These are phyloP conservation scores for Rhinichthys osculus DNA, from an alignment of 2,797 vertebrate species.

Conservation along the genomic window DNA sequence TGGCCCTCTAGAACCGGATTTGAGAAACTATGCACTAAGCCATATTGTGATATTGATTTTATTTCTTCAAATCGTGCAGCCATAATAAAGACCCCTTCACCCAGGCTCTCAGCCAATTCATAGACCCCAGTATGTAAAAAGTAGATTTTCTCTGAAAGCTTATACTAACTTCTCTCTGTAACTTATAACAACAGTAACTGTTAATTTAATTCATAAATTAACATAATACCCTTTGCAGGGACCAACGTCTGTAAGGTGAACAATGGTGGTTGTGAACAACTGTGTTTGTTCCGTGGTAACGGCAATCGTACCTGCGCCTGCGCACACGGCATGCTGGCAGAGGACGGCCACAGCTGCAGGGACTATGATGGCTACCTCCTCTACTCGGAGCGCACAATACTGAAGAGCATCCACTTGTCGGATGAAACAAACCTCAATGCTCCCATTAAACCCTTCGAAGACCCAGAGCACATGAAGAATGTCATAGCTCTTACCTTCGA, in stretches of 20 bases:
- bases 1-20: no score
- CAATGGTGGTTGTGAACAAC: slow-evolving; percentile 93
- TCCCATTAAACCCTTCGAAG: slow-evolving; percentile 95
- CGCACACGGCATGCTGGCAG: slow-evolving; percentile 93
- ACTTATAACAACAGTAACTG: neutral
- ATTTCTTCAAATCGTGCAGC: neutral
- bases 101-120: neutral
- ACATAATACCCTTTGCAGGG: slow-evolving; percentile 73
- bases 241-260: slow-evolving; percentile 90
- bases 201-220: neutral
- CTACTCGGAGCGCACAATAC: slow-evolving; percentile 95
- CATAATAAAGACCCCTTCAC: neutral
- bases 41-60: neutral
- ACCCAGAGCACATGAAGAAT: slow-evolving; percentile 97
- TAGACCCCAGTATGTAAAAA: neutral
- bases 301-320: slow-evolving; percentile 88
- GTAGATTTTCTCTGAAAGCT: neutral
- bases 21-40: no score
- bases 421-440: slow-evolving; percentile 97
- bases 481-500: slow-evolving; percentile 96
- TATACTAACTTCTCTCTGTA: neutral
- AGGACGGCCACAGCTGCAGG: slow-evolving; percentile 86
- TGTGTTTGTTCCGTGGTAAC: slow-evolving; percentile 88
- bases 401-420: slow-evolving; percentile 97
- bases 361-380: slow-evolving; percentile 97